Evolutionary conservation across 2,888 invertebrate species (phyloP).

Genomic region (Oxyteleia sp.): DNA sequence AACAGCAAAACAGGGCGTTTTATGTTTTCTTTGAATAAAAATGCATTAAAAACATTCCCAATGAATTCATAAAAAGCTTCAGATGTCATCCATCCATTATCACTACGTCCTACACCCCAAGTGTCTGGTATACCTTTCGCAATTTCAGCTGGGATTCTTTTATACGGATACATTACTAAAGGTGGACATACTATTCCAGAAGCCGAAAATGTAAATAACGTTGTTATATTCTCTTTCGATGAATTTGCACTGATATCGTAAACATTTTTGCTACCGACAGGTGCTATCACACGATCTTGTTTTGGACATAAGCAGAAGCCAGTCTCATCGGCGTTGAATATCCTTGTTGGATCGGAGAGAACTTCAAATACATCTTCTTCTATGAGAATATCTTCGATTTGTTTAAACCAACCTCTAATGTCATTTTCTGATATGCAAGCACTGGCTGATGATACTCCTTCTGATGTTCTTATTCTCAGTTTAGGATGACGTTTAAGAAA

Average conservation of each 20-base stretch:
- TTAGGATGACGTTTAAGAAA: slow-evolving; percentile 74
- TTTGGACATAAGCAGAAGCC: slow-evolving; percentile 79
- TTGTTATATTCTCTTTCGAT: slow-evolving; percentile 40
- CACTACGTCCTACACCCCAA: slow-evolving; percentile 48
- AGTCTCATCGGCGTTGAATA: slow-evolving; percentile 81
- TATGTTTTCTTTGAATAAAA: slow-evolving; percentile 23
- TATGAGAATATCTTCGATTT: slow-evolving; percentile 73
- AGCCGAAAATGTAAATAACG: slow-evolving; percentile 52
- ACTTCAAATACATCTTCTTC: slow-evolving; percentile 63
- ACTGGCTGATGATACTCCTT: slow-evolving; percentile 78
- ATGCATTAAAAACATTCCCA: slow-evolving; percentile 38
- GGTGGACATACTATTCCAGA: slow-evolving; percentile 44
- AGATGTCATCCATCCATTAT: slow-evolving; percentile 50
- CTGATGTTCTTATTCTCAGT: slow-evolving; percentile 73
- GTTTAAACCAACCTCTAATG: slow-evolving; percentile 77
- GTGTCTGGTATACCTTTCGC: slow-evolving; percentile 26
- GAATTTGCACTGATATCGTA: slow-evolving; percentile 43
- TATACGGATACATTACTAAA: slow-evolving; percentile 53
- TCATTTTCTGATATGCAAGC: slow-evolving; percentile 76
- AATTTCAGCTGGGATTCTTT: slow-evolving; percentile 45
- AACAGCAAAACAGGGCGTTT: slow-evolving; percentile 30
- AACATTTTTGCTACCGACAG: slow-evolving; percentile 56
- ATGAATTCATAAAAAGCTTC: slow-evolving; percentile 55
- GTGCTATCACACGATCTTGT: slow-evolving; percentile 75
- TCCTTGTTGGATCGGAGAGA: slow-evolving; percentile 74